Evolutionary conservation across 37 sponge, comb jelly and placozoan genomes (phyloP).

Genomic region (Ianthella basta): DNA sequence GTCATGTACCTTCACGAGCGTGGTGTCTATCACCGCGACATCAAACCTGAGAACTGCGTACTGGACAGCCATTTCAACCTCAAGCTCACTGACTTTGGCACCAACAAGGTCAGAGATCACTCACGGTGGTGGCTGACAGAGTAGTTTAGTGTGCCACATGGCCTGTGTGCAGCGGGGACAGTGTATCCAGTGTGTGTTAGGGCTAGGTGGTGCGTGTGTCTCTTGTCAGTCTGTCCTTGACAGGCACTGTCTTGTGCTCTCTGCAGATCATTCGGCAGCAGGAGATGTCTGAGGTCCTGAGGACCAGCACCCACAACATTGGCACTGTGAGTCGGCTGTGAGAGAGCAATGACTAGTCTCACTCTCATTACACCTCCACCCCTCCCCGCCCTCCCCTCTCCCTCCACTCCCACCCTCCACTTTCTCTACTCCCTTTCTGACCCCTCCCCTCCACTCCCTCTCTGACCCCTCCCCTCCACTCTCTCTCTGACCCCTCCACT

Average conservation of each 20-base stretch:
- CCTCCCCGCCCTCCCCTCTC: too few relatives aligned
- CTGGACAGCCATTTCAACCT: slow-evolving; percentile 74
- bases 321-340: slow-evolving; percentile 48
- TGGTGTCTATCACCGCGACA: slow-evolving; percentile 81
- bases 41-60: slow-evolving; percentile 88
- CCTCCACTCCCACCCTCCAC: too few relatives aligned
- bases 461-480: too few relatives aligned
- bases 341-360: too few relatives aligned
- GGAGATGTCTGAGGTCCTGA: slow-evolving; percentile 48
- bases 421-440: too few relatives aligned
- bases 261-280: slow-evolving; percentile 31
- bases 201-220: neutral
- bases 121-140: neutral
- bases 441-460: too few relatives aligned
- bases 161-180: neutral
- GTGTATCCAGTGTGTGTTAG: neutral
- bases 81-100: slow-evolving; percentile 86
- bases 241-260: neutral
- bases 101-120: slow-evolving; percentile 67
- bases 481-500: too few relatives aligned
- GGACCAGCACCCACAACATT: slow-evolving; percentile 66
- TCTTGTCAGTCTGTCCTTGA: too few relatives aligned
- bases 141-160: neutral
- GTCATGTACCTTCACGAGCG: slow-evolving; percentile 81
- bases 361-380: too few relatives aligned